Evolutionary conservation across 2,113 vertebrate species (phyloP), one percentile per base, ranked within the genome.

Genomic region (Collichthys lucidus): DNA sequence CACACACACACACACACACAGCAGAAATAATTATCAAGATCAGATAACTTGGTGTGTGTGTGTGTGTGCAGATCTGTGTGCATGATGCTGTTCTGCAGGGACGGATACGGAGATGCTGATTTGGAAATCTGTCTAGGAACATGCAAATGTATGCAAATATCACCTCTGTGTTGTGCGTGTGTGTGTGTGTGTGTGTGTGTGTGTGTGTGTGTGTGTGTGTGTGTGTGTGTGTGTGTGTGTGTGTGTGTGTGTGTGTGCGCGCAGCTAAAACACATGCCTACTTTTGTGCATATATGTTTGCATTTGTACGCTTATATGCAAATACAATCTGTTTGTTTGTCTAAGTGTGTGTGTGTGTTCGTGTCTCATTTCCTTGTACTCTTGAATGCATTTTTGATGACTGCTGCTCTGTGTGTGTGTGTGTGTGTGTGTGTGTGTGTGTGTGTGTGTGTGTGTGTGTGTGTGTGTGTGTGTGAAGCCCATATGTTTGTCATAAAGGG

Each of bases 131-230:
- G 91, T 92, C 91, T 86, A 86, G 91, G 84, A 92, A 91, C 75
- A 93, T 91, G 92, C 91, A 91, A 93, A 93, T 93, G 19, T 92
- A 87, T 94, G 91, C 84, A 88, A 92, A 94, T 91, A 64, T 15
- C 9, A 66, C 24, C 63, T 52, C 31, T 49, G 62, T 44, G 69
- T 81, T 88, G 74, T 77, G 79, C 67, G 64, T 67, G 72, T 83
- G 66, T 57, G 49, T 74, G 74, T 84, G 69, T 57, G 76, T 70
- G 53, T 62, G 63, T 81, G 55, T 35, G 85, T 61, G 70, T 77
- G 63, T 82, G 49, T 74, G 74, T 84, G 69, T 57, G 76, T 70
- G 53, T 62, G 63, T 81, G 55, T 35, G 85, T 61, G 70, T 77
- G 63, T 49, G 62, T 44, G 69, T 81, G n/a, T 88, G 74, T 77